Evolutionary conservation across 2,888 invertebrate genomes (phyloP), one percentile per base, ranked within the genome.

Genomic region (Hemicrepidius hirtus): DNA sequence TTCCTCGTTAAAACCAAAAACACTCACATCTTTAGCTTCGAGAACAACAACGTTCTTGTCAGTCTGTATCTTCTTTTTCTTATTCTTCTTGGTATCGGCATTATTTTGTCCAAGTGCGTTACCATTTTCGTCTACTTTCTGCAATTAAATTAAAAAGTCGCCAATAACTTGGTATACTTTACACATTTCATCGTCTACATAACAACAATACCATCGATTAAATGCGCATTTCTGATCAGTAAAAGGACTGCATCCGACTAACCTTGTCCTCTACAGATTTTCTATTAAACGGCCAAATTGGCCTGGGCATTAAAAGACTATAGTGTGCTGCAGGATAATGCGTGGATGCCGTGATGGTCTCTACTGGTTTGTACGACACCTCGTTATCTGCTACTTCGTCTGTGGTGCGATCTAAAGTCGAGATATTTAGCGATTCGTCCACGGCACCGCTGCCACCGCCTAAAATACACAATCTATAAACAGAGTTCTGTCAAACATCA

Each of bases 81-180:
- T 86, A 75, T 86, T 82, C 76, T 85, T 88, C 86, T 90, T 89
- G 72, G 80, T 73, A 80, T 88, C 87, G 82, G 87, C 86, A 12
- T 78, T 76, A 87, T 86, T 82, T 85, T 88, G 87, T 85, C 88
- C 81, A 85, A 94, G 87, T 40, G 94, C 90, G 85, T 95, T 95
- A 74, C 94, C 94, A 84, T 95, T 95, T 87, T 95, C 95, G 87
- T 95, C 95, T 74, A 93, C 87, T 86, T 92, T 93, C 89, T 91
- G 87, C 67, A 88, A 16, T 21, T 4, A 24, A 50, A 50, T 18
- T 5, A 20, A 50, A 9, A 9, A 1, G 16, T 50, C 21, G 6
- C 16, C 13, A 13, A n/a, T 44, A 44, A 44, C n/a, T 16, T 16
- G 41, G 13, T 13, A 44, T 24, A n/a, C n/a, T n/a, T n/a, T n/a